Base-by-base conservation (phyloP, 2,113 vertebrate genomes). In the Dryoscopus gambensis region DNA sequence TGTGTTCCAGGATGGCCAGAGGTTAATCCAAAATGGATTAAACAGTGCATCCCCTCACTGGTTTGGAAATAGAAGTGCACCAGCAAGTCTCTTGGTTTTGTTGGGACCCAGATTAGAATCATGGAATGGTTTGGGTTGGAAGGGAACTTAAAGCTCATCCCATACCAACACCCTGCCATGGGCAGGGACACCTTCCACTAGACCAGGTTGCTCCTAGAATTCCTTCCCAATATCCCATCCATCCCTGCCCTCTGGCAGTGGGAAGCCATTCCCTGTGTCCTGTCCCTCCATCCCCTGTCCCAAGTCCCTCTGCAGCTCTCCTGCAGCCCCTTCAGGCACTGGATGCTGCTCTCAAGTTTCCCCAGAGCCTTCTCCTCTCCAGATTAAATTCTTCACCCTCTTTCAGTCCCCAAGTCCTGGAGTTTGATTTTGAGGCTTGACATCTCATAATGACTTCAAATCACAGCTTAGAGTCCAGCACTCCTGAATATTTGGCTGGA, bases 151-250 rank as follows among this genome's bases (percentile, higher is more conserved):
- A 19, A 53, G 4, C 39, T 2, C 39, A 68, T 35, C 53, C 17
- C 10, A 7, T 39, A 10, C 7, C 56, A 35, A 9, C 4, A 9
- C 8, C 25, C 23, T 53, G 46, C 24, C n/a, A 40, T 30, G 62
- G 4, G 4, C 62, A 68, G 62, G 9, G 39, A 40, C 70, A 35
- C 1, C 7, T 89, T 0, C 69, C n/a, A 9, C 39, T 1, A 1
- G 1, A 7, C 70, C 70, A 68, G n/a, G 30, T 0, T 22, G 24
- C 28, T 82, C 53, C 60, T 3, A 50, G 12, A 75, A 68, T n/a
- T 53, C 20, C 78, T 52, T 3, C 69, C 69, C 62, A 68, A 25
- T 6, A 3, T 75, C 46, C 76, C 68, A 44, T 9, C 59, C 0
- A 18, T 0, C 37, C 33, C 68, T 73, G 37, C 7, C 28, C 46